phyloP scores from a whole-genome alignment of 2,888 invertebrate species.

The Endotricha flammealis region DNA sequence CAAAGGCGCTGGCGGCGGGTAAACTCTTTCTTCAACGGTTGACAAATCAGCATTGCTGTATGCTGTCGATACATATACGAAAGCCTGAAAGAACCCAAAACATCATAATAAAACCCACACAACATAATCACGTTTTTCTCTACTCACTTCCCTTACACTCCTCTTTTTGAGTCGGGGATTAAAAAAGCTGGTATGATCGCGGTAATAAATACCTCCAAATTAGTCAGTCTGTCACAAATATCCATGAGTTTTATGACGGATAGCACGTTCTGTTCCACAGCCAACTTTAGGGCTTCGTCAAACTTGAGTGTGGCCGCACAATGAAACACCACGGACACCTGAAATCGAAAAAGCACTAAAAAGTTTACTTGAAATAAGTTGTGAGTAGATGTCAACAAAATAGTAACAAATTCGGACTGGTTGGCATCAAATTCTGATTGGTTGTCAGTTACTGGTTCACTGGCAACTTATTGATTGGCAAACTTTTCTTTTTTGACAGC shows the following conservation, averaged over 20 bases:
- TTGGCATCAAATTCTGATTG: background rate
- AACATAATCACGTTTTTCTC: no score
- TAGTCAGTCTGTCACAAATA: conserved; percentile 83
- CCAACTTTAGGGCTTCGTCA: conserved; percentile 83
- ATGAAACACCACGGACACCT: conserved; percentile 86
- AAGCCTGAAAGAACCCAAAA: conserved; percentile 68
- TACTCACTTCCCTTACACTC: conserved; percentile 82
- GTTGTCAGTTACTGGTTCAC: no score
- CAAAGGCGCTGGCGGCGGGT: conserved; percentile 81
- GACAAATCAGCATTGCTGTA: conserved; percentile 88
- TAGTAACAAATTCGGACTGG: background rate
- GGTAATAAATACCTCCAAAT: conserved; percentile 84
- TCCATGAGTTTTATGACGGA: conserved; percentile 84
- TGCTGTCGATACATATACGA: conserved; percentile 92
- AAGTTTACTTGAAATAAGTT: background rate
- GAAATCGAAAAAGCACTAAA: conserved; percentile 16
- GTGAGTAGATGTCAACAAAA: background rate
- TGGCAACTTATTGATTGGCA: no score
- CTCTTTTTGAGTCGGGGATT: no score
- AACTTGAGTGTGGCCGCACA: conserved; percentile 89
- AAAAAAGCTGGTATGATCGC: no score
- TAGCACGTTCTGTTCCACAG: conserved; percentile 86
- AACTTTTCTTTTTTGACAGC: no score
- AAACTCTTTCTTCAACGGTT: conserved; percentile 85
- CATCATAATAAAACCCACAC: no score